Evolutionary conservation across 2,113 vertebrate genomes (phyloP).

Genomic region (Pelmatolapia mariae): DNA sequence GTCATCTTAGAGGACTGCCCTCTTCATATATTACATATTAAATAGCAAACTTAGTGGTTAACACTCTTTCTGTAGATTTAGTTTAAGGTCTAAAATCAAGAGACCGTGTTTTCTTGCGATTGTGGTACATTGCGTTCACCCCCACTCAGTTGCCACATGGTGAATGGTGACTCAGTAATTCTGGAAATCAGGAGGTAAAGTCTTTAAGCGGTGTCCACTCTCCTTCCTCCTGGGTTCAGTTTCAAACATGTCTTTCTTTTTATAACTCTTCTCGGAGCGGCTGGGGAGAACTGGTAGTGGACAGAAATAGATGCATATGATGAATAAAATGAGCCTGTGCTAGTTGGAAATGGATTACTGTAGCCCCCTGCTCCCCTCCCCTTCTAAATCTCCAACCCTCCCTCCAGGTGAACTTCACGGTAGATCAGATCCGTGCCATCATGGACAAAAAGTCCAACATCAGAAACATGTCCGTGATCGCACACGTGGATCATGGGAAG

Average conservation of each 20-base stretch:
- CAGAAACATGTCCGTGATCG: slow-evolving; percentile 97
- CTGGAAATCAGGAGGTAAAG: slow-evolving; percentile 9
- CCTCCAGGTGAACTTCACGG: slow-evolving; percentile 91
- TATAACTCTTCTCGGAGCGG: slow-evolving; percentile 32
- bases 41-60: not conserved
- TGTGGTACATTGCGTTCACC: not conserved
- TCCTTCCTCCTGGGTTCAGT: slow-evolving; percentile 21
- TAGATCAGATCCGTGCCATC: slow-evolving; percentile 96
- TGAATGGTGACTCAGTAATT: slow-evolving; percentile 32
- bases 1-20: not conserved
- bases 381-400: not conserved
- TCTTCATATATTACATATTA: not conserved
- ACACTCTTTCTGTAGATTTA: not conserved
- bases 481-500: slow-evolving; percentile 93
- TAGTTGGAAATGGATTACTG: not conserved
- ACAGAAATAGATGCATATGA: slow-evolving; percentile 4
- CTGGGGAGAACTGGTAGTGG: not conserved
- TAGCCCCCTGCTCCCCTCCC: not conserved
- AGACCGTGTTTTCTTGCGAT: not conserved
- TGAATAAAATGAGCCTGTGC: not conserved
- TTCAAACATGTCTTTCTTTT: slow-evolving; percentile 59
- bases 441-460: slow-evolving; percentile 99
- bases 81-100: not conserved
- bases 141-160: not conserved
- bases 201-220: not conserved